phyloP scores from a whole-genome alignment of 1,140 invertebrate species.

The Cherax destructor region DNA sequence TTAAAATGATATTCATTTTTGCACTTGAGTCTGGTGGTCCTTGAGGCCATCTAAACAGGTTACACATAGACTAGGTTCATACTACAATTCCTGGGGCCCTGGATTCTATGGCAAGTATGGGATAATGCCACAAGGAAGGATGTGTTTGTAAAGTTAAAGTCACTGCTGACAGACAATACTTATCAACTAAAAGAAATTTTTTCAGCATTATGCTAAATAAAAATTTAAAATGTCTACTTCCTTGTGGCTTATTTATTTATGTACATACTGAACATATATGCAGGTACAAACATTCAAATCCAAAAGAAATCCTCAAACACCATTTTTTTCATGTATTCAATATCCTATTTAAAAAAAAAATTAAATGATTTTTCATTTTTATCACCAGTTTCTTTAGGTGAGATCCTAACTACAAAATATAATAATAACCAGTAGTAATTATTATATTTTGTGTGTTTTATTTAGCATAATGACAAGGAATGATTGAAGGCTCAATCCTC shows the following conservation, averaged over 20 bases:
- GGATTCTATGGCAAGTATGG: conserved; percentile 23
- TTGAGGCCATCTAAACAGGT: not conserved
- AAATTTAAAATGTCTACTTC: conserved; percentile 1
- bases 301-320: not conserved
- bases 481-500: no score
- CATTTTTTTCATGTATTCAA: no score
- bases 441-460: no score
- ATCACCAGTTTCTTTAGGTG: no score
- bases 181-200: no score
- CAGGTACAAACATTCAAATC: conserved; percentile 25
- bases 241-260: conserved; percentile 25
- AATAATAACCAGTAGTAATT: no score
- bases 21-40: not conserved
- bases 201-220: no score
- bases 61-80: not conserved
- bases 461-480: no score
- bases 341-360: no score
- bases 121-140: conserved; percentile 30
- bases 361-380: no score
- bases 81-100: conserved; percentile 9
- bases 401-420: no score
- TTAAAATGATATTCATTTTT: not conserved
- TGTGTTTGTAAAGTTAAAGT: not conserved
- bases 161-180: not conserved
- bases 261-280: not conserved